Conservation (phyloP, 2,888 invertebrate genomes). For the Cephus pygmeus region DNA sequence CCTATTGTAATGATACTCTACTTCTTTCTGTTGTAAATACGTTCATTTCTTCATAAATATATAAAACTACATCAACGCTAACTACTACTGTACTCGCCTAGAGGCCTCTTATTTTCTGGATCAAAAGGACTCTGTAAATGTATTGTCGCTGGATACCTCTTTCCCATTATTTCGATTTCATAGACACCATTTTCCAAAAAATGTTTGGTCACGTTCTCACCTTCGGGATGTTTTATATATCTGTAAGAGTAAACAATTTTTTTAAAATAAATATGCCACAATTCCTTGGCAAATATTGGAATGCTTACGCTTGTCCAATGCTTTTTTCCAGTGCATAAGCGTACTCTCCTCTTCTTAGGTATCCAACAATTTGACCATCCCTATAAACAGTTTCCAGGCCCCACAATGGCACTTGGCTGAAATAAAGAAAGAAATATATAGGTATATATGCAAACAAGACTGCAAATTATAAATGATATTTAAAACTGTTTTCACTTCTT, state of each 20-base stretch:
- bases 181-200: slow-evolving; percentile 79
- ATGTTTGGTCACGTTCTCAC: slow-evolving; percentile 73
- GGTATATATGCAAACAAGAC: neutral
- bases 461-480: neutral
- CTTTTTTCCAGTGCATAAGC: slow-evolving; percentile 72
- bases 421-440: slow-evolving; percentile 14
- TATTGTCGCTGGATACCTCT: slow-evolving; percentile 76
- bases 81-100: slow-evolving; percentile 68
- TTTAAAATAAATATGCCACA: neutral
- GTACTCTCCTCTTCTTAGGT: slow-evolving; percentile 84
- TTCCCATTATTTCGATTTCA: slow-evolving; percentile 84
- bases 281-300: neutral
- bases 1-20: neutral
- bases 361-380: slow-evolving; percentile 81
- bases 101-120: slow-evolving; percentile 78
- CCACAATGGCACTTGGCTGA: slow-evolving; percentile 77
- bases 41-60: neutral
- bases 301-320: slow-evolving; percentile 73
- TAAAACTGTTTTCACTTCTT: slow-evolving; percentile 55
- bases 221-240: slow-evolving; percentile 71
- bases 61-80: neutral
- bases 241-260: slow-evolving; percentile 51
- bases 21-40: neutral
- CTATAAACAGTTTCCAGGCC: slow-evolving; percentile 88
- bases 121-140: slow-evolving; percentile 85